Evolutionary conservation across 2,888 invertebrate genomes (phyloP), one percentile per base, ranked within the genome.

Genomic region (Acleris literana): DNA sequence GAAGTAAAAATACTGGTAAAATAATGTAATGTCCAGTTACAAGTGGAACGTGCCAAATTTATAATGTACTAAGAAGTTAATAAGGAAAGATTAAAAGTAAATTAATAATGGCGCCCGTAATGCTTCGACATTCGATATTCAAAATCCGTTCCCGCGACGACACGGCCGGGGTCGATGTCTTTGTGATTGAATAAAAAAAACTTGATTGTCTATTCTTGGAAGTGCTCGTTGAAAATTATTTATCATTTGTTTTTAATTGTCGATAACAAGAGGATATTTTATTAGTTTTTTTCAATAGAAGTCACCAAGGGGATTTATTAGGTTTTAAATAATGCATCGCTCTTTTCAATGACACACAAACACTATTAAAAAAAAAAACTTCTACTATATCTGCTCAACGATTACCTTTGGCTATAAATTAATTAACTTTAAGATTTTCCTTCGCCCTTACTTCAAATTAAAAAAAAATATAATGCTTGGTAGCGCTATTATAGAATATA

Each of bases 101-200:
- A 75, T 75, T 77, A 80, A 82, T 80, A 84, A 76, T 76, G 70
- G 75, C 77, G 79, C 72, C 75, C 69, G 75, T 70, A 73, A 71
- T 74, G 76, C 76, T 73, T 70, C 72, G 84, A 80, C 71, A 84
- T 84, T 82, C 78, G 82, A 85, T 85, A 84, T 83, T 81, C 72
- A 73, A 80, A 81, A 79, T 78, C 80, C 78, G 78, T 76, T 80
- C 75, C 76, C 72, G 74, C 73, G n/a, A n/a, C n/a, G n/a, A 75
- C 75, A n/a, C 56, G 55, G 55, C 13, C 17, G 65, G 65, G 65
- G 65, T 65, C 65, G 55, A 61, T 33, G 60, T 65, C 65, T 56
- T 65, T 46, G 51, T 61, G 60, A 65, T 65, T 49, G 59, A 61
- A 65, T n/a, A 54, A 60, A 57, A 48, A 64, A 54, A 59, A 61